A percentile compares a stretch with the other conserved stretches of the same genome.
Conservation (phyloP, 2,888 invertebrate species). For the Watsonalla binaria region DNA sequence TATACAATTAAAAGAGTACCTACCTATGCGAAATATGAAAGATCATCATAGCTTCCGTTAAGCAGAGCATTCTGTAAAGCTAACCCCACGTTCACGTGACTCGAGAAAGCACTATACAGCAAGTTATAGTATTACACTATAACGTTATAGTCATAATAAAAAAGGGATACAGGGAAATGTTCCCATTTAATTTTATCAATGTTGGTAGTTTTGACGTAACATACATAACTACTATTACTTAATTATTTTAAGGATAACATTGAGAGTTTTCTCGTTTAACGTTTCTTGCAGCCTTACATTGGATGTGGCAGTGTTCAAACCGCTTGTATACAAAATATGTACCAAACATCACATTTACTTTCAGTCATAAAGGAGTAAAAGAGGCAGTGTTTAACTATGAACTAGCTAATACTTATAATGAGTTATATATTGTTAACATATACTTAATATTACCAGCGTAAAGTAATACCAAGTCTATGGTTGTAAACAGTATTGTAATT, state of each 20-base stretch:
- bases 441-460: no score
- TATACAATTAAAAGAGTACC: conserved; percentile 12
- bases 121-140: no score
- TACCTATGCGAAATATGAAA: conserved; percentile 4
- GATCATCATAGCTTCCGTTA: background rate
- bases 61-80: background rate
- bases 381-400: conserved; percentile 54
- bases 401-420: conserved; percentile 6
- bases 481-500: conserved; percentile 25
- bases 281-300: background rate
- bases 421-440: conserved; percentile 4
- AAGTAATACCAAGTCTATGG: no score
- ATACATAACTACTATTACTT: no score
- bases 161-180: no score
- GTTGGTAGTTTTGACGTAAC: no score
- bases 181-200: no score
- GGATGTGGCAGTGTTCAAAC: background rate
- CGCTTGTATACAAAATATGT: background rate
- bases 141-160: no score
- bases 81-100: background rate
- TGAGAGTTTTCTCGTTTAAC: background rate
- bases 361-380: conserved; percentile 22
- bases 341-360: background rate
- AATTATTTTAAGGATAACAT: background rate
- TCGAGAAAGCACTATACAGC: background rate